These are phyloP conservation scores for Caenorhabditis latens DNA, from an alignment of 1,140 invertebrate species.

Conservation along the genomic window DNA sequence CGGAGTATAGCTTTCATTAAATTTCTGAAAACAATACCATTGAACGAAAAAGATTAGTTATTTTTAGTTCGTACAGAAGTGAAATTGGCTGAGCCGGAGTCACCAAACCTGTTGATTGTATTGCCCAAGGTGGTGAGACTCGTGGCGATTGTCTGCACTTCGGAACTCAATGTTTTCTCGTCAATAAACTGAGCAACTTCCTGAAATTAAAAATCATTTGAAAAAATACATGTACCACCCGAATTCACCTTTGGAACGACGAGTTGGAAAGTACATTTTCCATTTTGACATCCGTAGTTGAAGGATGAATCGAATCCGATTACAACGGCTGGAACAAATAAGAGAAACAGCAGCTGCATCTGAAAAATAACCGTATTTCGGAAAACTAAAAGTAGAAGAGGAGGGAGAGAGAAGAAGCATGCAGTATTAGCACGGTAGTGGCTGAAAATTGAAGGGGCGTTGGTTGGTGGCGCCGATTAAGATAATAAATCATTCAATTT, in stretches of 20 bases:
- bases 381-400: neutral
- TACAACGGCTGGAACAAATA: conserved; percentile 1
- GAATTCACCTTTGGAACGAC: conserved; percentile 8
- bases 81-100: neutral
- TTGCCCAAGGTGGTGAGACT: neutral
- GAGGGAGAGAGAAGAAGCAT: neutral
- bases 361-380: neutral
- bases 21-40: neutral
- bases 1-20: neutral
- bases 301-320: conserved; percentile 5
- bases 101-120: neutral
- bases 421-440: conserved; percentile 14
- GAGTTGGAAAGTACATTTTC: conserved; percentile 31
- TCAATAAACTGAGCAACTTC: conserved; percentile 16
- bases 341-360: conserved; percentile 17
- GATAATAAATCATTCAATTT: conserved; percentile 50
- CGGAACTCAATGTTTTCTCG: neutral
- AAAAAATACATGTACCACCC: no score
- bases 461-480: conserved; percentile 23
- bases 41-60: neutral
- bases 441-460: conserved; percentile 1
- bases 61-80: neutral
- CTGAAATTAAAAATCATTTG: neutral
- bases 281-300: conserved; percentile 39
- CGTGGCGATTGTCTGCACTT: neutral